Percentiles rank a stretch among this genome's conserved stretches.
phyloP scores from a whole-genome alignment of 1,140 invertebrate species.

The Archivesica marissinica region DNA sequence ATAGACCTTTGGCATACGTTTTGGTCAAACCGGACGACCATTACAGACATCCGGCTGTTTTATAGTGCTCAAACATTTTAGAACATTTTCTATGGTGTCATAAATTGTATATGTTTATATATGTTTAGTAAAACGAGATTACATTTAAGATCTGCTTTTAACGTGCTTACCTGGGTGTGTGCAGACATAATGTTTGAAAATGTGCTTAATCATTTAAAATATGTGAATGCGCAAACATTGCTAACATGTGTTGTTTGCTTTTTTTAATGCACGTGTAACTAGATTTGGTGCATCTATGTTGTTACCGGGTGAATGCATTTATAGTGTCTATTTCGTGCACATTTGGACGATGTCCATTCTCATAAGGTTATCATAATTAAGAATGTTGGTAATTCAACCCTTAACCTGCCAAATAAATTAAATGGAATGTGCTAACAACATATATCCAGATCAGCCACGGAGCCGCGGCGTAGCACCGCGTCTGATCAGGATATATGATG shows the following conservation, averaged over 20 bases:
- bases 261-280: not conserved
- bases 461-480: no score
- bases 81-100: not conserved
- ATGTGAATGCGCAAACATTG: not conserved
- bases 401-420: no score
- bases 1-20: constrained; percentile 80
- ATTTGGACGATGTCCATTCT: not conserved
- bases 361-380: no score
- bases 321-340: not conserved
- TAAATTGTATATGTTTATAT: not conserved
- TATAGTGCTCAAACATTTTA: constrained; percentile 67
- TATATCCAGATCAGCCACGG: no score
- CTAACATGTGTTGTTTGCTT: not conserved
- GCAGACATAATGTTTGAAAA: not conserved
- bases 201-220: not conserved
- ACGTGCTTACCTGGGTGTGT: not conserved
- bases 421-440: no score
- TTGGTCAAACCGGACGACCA: constrained; percentile 82
- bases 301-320: not conserved
- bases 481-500: no score
- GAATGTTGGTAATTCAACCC: no score
- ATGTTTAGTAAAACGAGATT: constrained; percentile 1
- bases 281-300: constrained; percentile 7
- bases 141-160: constrained; percentile 11
- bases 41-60: constrained; percentile 77